Conservation (phyloP, 1,140 invertebrate species). For the Gonatopus flavifemur region DNA sequence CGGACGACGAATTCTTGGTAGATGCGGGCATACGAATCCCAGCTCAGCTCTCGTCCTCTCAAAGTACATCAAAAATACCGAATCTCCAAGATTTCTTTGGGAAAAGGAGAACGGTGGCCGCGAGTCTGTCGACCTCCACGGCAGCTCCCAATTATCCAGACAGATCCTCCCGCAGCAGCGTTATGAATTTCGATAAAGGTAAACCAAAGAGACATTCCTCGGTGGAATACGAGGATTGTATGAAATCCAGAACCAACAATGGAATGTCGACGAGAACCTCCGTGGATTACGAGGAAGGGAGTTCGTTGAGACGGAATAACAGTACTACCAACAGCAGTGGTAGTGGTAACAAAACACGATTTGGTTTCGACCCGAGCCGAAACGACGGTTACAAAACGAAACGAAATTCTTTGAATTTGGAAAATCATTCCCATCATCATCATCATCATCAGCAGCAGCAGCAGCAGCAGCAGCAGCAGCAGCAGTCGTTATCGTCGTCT, state of each 20-base stretch:
- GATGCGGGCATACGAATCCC: constrained; percentile 59
- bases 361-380: constrained; percentile 17
- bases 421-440: too few relatives aligned
- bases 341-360: constrained; percentile 27
- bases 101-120: constrained; percentile 32
- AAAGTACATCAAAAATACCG: constrained; percentile 46
- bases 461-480: too few relatives aligned
- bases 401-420: constrained; percentile 33
- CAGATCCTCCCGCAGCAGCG: constrained; percentile 11
- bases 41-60: constrained; percentile 40
- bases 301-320: constrained; percentile 13
- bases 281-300: constrained; percentile 42
- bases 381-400: constrained; percentile 34
- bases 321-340: constrained; percentile 15
- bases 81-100: constrained; percentile 45
- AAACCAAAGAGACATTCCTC: constrained; percentile 39
- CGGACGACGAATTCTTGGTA: constrained; percentile 58
- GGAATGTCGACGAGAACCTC: constrained; percentile 24
- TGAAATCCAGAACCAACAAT: constrained; percentile 29
- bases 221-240: constrained; percentile 43
- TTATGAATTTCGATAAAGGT: constrained; percentile 25
- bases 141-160: constrained; percentile 11
- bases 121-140: neutral
- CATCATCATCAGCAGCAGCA: too few relatives aligned
- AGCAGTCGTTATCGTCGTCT: too few relatives aligned